Base-by-base conservation (phyloP, 2,888 invertebrate species). In the Notodonta dromedarius region DNA sequence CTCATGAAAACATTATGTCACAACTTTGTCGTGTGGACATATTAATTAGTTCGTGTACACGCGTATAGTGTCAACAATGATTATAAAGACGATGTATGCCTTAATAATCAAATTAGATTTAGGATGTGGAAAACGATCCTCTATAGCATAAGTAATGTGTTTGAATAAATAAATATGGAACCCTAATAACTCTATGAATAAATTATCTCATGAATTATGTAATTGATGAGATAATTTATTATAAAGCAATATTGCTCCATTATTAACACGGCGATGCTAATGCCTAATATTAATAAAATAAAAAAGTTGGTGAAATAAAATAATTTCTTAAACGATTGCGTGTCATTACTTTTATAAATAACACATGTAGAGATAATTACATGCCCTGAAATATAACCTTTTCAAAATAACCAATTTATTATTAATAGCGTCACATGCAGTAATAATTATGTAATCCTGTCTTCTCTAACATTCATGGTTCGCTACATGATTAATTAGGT, bases 1-100 rank as follows among this genome's bases (percentile, higher is more conserved):
- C 60, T 74, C 71, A 66, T 74, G 76, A 77, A 77, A 80, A 77
- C 65, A 32, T 67, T 73, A 77, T 76, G 73, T 75, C 70, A 75
- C 71, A 75, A 74, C 69, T 77, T 73, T 60, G 66, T 65, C 66
- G 61, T 78, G 75, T 79, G 65, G 66, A 75, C 73, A 73, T 69
- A 69, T 67, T 74, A 74, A 83, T 83, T 78, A 76, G 64, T 70
- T 73, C 60, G 63, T 66, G 67, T 71, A 71, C 66, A 73, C 67
- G 74, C 59, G 68, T 67, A 71, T 69, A 74, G 65, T 60, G 65
- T 60, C 61, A 60, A 71, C 74, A 74, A 67, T 73, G 70, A 70
- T 61, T 69, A 70, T 64, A 67, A 69, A 63, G 67, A 72, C 60
- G 63, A 57, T 67, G 76, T 79, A 70, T 71, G 57, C 63, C 12